A percentile compares a stretch with the other conserved stretches of the same genome.
phyloP scores from a whole-genome alignment of 2,113 vertebrate species.

The Phocoena sinus region DNA sequence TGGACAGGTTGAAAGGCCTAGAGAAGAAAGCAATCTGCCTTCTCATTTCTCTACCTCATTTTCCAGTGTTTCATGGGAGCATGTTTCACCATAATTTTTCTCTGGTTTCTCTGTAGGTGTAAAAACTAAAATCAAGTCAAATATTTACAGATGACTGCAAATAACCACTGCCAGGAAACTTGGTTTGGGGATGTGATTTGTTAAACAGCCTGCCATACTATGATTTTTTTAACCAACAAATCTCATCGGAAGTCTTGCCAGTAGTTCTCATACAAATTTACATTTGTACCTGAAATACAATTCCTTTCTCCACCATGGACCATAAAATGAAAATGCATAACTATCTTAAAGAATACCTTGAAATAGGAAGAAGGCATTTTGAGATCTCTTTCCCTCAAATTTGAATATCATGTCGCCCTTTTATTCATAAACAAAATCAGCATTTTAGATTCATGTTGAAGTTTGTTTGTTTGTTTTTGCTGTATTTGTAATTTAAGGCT shows the following conservation, averaged over 20 bases:
- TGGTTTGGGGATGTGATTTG: constrained; percentile 18
- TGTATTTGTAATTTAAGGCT: neutral
- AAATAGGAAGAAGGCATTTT: neutral
- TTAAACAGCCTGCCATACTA: neutral
- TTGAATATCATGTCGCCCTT: neutral
- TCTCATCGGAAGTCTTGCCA: neutral
- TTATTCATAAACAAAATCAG: neutral
- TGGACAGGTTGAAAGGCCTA: neutral
- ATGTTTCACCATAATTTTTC: constrained; percentile 28
- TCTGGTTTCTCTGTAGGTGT: neutral
- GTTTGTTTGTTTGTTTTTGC: neutral
- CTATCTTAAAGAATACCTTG: neutral
- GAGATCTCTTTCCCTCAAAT: neutral
- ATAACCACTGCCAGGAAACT: constrained; percentile 2
- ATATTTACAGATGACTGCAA: constrained; percentile 55
- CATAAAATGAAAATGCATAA: constrained; percentile 1
- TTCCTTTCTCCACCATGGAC: neutral
- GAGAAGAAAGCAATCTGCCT: constrained; percentile 16
- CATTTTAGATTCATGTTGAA: constrained; percentile 8
- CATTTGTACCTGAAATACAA: neutral
- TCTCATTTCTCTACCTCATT: neutral
- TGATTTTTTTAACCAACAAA: neutral
- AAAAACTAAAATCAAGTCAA: constrained; percentile 49
- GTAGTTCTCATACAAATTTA: neutral
- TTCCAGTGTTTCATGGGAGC: neutral